Evolutionary conservation across 1,140 invertebrate species (phyloP), one percentile per base, ranked within the genome.

Genomic region (Panulirus ornatus): DNA sequence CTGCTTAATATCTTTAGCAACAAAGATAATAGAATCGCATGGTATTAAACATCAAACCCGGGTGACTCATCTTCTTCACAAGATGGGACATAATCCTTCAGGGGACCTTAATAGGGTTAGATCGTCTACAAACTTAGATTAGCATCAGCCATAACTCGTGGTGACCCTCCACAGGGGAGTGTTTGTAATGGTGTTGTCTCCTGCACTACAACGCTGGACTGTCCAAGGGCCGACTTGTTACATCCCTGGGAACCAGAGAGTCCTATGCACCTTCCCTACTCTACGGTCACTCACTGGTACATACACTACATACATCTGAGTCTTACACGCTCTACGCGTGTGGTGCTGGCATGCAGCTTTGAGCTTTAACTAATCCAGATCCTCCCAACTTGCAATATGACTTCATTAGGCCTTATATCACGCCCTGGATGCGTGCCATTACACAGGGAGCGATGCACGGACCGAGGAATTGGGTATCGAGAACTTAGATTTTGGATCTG

Each of bases 361-460:
- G 16, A 16, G 40, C 30, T 79, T 88, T 81, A 88, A 88, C 54
- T 70, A 54, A 22, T 76, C 38, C 14, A 42, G 85, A 38, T 36
- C 34, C 63, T 88, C 85, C 85, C 85, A 88, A 54, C 85, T 70
- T 75, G 75, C 85, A 79, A 66, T 88, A 79, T 79, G 75, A 88
- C 85, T 88, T 79, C 85, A 88, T 88, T 88, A 81, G 75, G 75
- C 85, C 27, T 88, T 88, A 70, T 81, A 70, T 88, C 85, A 88
- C 85, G 66, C 54, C 42, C 27, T 79, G 85, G 85, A 88, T 79
- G 85, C 27, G 51, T 66, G 75, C 75, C 75, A 88, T 70, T 81
- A 30, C 58, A 66, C 58, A 66, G 27, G 27, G 58, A 8, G 6
- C 5, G 58, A 0, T 66, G 30, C 30, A 66, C 11, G n/a, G 58